Evolutionary conservation across 2,113 vertebrate species (phyloP).

Genomic region (Neodontobutis hainanensis): DNA sequence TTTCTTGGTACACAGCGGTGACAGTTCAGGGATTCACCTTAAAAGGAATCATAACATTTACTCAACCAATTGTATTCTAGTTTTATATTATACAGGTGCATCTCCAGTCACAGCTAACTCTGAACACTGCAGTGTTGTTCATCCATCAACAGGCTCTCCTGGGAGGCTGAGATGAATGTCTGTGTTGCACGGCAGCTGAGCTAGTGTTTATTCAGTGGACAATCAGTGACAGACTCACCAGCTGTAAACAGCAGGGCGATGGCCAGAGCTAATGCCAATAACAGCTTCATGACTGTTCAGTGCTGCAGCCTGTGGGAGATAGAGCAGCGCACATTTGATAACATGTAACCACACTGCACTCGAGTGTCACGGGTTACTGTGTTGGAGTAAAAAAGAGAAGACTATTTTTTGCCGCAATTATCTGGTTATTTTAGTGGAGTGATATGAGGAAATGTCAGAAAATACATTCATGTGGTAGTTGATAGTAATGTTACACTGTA

Average conservation of each 20-base stretch:
- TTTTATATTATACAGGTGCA: no score
- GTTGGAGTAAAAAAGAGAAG: no score
- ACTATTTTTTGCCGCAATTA: no score
- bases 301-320: conserved; percentile 18
- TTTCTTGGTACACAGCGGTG: conserved; percentile 57
- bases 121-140: no score
- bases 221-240: conserved; percentile 72
- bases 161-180: background rate
- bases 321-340: conserved; percentile 22
- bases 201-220: conserved; percentile 50
- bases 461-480: no score
- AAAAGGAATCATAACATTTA: background rate
- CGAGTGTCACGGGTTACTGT: no score
- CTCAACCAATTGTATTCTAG: background rate
- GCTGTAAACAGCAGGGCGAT: conserved; percentile 64
- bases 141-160: no score
- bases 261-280: conserved; percentile 54
- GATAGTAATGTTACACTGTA: no score
- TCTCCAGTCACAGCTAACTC: no score
- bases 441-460: no score
- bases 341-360: background rate
- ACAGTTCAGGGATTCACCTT: conserved; percentile 71
- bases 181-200: conserved; percentile 28
- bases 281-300: conserved; percentile 70
- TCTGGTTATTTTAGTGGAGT: no score